These are phyloP conservation scores for Trachelus tabidus DNA, from an alignment of 2,888 invertebrate genomes.

Conservation along the genomic window DNA sequence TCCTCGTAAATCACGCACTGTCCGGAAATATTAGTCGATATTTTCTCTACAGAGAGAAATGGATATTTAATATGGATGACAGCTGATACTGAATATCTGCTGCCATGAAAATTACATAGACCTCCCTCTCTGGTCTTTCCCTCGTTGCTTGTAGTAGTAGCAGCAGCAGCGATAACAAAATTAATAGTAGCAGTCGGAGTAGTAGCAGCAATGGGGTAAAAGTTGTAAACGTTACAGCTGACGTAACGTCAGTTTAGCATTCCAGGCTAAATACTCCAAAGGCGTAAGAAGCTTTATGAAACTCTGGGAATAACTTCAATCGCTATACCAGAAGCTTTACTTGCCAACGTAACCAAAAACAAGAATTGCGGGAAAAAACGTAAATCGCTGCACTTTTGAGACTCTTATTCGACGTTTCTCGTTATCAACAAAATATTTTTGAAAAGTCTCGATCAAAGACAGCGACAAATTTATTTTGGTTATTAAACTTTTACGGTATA, in stretches of 20 bases:
- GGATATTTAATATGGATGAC: background rate
- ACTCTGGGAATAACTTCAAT: background rate
- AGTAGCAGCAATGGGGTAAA: background rate
- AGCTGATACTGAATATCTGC: background rate
- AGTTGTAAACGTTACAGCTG: background rate
- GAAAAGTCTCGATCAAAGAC: background rate
- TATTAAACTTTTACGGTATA: background rate
- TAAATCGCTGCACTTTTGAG: background rate
- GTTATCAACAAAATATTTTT: background rate
- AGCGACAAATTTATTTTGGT: background rate
- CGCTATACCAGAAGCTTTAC: background rate
- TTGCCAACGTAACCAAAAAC: background rate
- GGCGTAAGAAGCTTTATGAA: background rate
- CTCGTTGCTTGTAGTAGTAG: background rate
- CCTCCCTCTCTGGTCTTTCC: background rate
- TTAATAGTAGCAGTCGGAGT: background rate
- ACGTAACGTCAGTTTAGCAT: background rate
- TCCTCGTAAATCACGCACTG: too few species aligned
- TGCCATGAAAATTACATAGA: background rate
- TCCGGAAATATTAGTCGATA: too few species aligned
- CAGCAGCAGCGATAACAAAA: background rate
- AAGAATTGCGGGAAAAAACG: background rate
- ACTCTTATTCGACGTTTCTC: background rate
- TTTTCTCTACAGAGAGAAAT: too few species aligned
- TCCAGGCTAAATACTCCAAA: background rate